Base-by-base conservation (phyloP, 2,888 invertebrate genomes). In the Noctua janthina region DNA sequence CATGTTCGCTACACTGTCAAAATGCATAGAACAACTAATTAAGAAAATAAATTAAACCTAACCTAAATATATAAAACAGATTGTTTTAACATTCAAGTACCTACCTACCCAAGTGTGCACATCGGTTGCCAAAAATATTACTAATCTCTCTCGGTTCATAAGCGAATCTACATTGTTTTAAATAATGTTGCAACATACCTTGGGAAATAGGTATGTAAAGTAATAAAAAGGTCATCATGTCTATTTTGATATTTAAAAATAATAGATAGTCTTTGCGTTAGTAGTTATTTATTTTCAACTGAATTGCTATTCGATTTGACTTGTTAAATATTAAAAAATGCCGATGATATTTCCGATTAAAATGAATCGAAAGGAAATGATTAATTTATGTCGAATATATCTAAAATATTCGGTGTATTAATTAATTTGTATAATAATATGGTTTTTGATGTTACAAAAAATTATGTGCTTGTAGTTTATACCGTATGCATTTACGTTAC, bases 171-270 rank as follows among this genome's bases (percentile, higher is more conserved):
- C 39, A 56, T 67, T 68, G 39, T 71, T 72, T 72, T 46, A 23
- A 64, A 54, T 11, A 59, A 35, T 73, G n/a, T 84, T 73, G 68
- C 72, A 77, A 69, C 20, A 68, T 62, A 23, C 2, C 49, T 56
- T 83, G 54, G 1, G 29, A 59, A 6, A 17, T 67, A 73, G 1
- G 1, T 62, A 29, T 66, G 49, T 17, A 51, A 8, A 39, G 17
- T 49, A 69, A 62, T 62, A 46, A 68, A 39, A 68, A 72, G 46
- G 62, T 72, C 68, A 83, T 39, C 46, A 70, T 56, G 15, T 56
- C 15, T n/a, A 54, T 46, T 17, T 68, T 49, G 4, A 43, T 49
- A 20, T 59, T n/a, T 2, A 13, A 49, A 20, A 59, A 15, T 2
- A 64, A 35, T n/a, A 35, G 64, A 43, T 64, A 49, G 20, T n/a